Conservation (phyloP, 2,113 vertebrate species). For the Scomber scombrus region DNA sequence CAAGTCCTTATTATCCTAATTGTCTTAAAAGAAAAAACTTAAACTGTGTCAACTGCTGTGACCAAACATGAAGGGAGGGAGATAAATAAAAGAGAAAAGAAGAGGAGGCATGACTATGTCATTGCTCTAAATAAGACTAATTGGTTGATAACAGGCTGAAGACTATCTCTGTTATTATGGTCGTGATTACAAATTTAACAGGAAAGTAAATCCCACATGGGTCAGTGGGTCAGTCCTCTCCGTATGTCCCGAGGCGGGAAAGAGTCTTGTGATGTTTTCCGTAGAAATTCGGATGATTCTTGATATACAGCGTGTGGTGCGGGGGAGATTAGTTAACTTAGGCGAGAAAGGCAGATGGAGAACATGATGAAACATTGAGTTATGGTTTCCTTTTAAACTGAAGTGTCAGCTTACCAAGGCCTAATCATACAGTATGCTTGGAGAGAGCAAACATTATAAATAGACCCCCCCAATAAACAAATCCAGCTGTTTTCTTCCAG, state of each 20-base stretch:
- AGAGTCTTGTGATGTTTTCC: constrained; percentile 62
- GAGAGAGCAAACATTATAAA: background rate
- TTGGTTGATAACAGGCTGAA: no score
- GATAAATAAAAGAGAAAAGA: background rate
- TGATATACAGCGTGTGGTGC: background rate
- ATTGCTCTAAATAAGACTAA: no score
- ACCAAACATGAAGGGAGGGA: constrained; percentile 17
- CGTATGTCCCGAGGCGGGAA: background rate
- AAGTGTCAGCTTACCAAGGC: constrained; percentile 2
- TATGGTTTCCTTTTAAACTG: constrained; percentile 6
- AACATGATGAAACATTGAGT: background rate
- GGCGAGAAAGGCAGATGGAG: background rate
- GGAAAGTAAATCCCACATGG: background rate
- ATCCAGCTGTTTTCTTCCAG: background rate
- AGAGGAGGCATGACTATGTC: no score
- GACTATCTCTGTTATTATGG: no score
- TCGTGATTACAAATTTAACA: background rate
- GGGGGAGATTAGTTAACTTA: background rate
- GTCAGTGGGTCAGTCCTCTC: background rate
- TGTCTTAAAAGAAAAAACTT: constrained; percentile 28
- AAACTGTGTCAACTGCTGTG: background rate
- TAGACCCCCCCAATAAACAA: background rate
- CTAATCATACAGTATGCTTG: background rate
- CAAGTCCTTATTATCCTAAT: constrained; percentile 12
- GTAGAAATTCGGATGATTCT: background rate